Base-by-base conservation (phyloP, 1,140 invertebrate species). In the Macrosteles quadrilineatus region DNA sequence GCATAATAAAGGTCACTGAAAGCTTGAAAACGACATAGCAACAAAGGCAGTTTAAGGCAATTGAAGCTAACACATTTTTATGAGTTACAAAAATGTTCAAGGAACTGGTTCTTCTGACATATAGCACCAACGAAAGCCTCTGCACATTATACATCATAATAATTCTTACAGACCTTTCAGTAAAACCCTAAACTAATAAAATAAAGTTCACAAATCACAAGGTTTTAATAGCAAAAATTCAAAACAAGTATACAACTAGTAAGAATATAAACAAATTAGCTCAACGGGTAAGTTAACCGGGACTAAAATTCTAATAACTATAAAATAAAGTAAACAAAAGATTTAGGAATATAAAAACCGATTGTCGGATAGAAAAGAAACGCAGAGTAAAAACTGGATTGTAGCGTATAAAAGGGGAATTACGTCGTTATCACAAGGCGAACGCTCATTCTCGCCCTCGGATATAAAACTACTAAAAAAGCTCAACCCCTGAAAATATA, bases 1-100 rank as follows among this genome's bases (percentile, higher is more conserved):
- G 55, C 55, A 59, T 14, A 59, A 59, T 59, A n/a, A 59, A 59
- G 55, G 27, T 25, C 55, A 59, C 55, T 25, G 55, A 59, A 59
- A 59, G 55, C 55, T 4, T 59, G 6, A 59, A 59, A 36, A n/a
- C n/a, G 6, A 59, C 21, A 2, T 21, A 14, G 55, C 55, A 59
- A 59, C 55, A 25, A 23, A 59, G 55, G 25, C 55, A 59, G 2
- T 59, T 27, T 50, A 50, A 50, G 47, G 47, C 47, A n/a, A 6
- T 59, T 59, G 9, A 59, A 59, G 25, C 55, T 27, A 59, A n/a
- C n/a, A 59, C 32, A n/a, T n/a, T n/a, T n/a, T n/a, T 14, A 36
- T 6, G 4, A 36, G 32, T 36, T 59, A 59, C 55, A 59, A 25
- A 50, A 59, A 59, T 27, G 55, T 27, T 9, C 47, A 59, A 59